phyloP scores from a whole-genome alignment of 1,140 invertebrate species.

The Megalopta genalis region DNA sequence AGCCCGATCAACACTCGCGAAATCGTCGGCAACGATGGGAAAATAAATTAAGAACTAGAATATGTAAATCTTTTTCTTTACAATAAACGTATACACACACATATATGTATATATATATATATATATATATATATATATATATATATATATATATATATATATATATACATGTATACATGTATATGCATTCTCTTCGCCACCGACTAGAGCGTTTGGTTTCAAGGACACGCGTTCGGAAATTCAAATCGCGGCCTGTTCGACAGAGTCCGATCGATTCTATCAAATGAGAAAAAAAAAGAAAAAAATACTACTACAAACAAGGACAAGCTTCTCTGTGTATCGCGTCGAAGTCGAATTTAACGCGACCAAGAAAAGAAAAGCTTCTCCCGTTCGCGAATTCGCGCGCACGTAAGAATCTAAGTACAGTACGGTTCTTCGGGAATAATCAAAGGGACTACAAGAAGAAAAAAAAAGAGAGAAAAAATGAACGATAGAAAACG shows the following conservation, averaged over 20 bases:
- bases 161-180: not conserved
- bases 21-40: not conserved
- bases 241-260: not conserved
- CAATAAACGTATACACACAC: constrained; percentile 11
- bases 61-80: constrained; percentile 7
- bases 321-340: not conserved
- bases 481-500: constrained; percentile 6
- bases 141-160: not conserved
- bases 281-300: not conserved
- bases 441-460: not conserved
- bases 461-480: no score
- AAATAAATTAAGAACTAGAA: constrained; percentile 34
- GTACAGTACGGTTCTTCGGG: not conserved
- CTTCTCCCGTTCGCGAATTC: no score
- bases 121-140: not conserved
- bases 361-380: no score
- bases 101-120: not conserved
- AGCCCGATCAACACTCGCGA: not conserved
- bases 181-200: constrained; percentile 26
- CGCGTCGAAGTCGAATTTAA: no score
- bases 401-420: not conserved
- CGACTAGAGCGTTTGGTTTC: constrained; percentile 36
- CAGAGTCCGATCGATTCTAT: not conserved
- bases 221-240: constrained; percentile 4
- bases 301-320: not conserved